Evolutionary conservation across 2,888 invertebrate genomes (phyloP), one percentile per base, ranked within the genome.

Genomic region (Volucella inflata): DNA sequence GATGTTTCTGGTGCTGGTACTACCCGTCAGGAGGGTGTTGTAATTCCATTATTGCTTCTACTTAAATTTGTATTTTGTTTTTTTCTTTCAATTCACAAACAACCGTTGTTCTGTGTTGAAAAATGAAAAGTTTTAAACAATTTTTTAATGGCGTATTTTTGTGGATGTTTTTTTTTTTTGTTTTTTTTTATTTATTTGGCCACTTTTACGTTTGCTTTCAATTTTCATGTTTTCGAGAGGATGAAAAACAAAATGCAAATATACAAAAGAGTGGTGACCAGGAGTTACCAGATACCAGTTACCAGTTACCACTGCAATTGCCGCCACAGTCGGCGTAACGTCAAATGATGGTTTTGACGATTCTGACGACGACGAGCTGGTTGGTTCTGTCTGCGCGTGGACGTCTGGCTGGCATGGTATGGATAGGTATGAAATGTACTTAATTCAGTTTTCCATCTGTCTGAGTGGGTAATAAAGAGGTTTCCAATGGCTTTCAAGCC

Each of bases 391-490:
- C 11, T 38, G 50, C 51, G 59, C 55, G 48, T 51, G 53, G 10
- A 36, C 59, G 59, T 36, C 12, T 55, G 40, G 17, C 59, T n/a
- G 60, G 16, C 14, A 51, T 10, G 17, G 50, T 50, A 51, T 55
- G 60, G 21, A 76, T 76, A 62, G 14, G 71, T 21, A 21, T 46
- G 60, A 72, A 76, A 57, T 76, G 62, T 67, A 80, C 80, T 80
- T 85, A 85, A 85, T 81, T 81, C 85, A 76, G 67, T 85, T 85
- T 85, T 77, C 72, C 85, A 72, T 85, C 85, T 85, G 85, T 85
- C 85, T 85, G 85, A 85, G 85, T 85, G 85, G 85, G 72, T 76
- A 85, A 77, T 85, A 77, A 85, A 85, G 85, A 76, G 85, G 76
- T 80, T 77, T 80, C 72, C 80, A 85, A 84, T 76, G 80, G 76